phyloP scores from a whole-genome alignment of 2,797 vertebrate species.

The Poeciliopsis presidionis region DNA sequence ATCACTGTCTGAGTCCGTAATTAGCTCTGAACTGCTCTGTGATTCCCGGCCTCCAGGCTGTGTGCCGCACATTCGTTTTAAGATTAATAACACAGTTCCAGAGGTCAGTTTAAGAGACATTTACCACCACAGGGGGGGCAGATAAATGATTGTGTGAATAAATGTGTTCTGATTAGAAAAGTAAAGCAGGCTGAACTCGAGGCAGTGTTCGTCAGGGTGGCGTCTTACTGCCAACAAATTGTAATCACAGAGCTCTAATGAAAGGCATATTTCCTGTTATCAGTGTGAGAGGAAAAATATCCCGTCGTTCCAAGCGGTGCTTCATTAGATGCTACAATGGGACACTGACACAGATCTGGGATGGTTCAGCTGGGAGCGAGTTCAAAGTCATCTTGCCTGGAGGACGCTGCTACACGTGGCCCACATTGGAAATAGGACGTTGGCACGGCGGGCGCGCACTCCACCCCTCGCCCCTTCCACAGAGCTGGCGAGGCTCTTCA shows the following conservation, averaged over 20 bases:
- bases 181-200: slow-evolving; percentile 41
- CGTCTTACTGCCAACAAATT: slow-evolving; percentile 49
- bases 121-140: slow-evolving; percentile 45
- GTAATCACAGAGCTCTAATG: slow-evolving; percentile 65
- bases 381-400: slow-evolving; percentile 72
- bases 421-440: slow-evolving; percentile 75
- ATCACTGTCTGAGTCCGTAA: slow-evolving; percentile 30
- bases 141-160: slow-evolving; percentile 62
- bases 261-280: slow-evolving; percentile 63
- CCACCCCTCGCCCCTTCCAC: background rate
- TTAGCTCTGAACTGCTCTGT: slow-evolving; percentile 35
- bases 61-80: slow-evolving; percentile 30
- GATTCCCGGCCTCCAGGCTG: slow-evolving; percentile 28
- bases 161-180: slow-evolving; percentile 62
- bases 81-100: slow-evolving; percentile 61
- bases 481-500: slow-evolving; percentile 58
- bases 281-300: slow-evolving; percentile 28
- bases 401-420: slow-evolving; percentile 63
- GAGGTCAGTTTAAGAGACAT: slow-evolving; percentile 56
- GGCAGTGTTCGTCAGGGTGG: slow-evolving; percentile 44
- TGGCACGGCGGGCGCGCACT: slow-evolving; percentile 51
- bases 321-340: slow-evolving; percentile 72
- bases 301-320: slow-evolving; percentile 60
- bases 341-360: slow-evolving; percentile 74
- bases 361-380: slow-evolving; percentile 66